These are phyloP conservation scores for Hydroisotoma schaefferi DNA, from an alignment of 2,888 invertebrate species.

Conservation along the genomic window DNA sequence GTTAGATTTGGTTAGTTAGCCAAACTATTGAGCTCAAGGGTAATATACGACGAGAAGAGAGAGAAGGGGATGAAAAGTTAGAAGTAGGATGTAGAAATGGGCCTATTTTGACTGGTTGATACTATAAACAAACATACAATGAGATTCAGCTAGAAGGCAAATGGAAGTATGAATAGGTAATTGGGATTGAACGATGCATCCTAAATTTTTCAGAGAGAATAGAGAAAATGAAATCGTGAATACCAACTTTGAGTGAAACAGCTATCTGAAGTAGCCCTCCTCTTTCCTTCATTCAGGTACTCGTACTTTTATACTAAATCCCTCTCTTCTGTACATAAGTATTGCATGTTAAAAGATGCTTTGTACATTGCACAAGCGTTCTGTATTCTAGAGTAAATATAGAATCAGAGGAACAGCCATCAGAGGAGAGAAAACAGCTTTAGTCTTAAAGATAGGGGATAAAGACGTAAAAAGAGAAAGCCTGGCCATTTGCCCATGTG, in stretches of 20 bases:
- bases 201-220: background rate
- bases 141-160: no score
- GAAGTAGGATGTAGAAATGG: background rate
- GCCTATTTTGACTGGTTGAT: no score
- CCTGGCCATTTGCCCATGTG: constrained; percentile 16
- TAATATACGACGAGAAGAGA: background rate
- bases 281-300: background rate
- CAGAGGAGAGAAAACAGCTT: background rate
- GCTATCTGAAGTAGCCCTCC: constrained; percentile 1
- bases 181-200: constrained; percentile 5
- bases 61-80: background rate
- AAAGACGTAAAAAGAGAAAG: constrained; percentile 10
- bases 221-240: constrained; percentile 2
- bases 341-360: background rate
- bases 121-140: no score
- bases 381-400: constrained; percentile 1
- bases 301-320: background rate
- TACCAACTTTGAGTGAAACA: background rate
- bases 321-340: background rate
- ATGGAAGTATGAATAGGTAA: constrained; percentile 3
- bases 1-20: no score
- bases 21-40: no score
- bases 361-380: background rate
- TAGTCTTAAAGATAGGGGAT: no score
- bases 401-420: background rate